These are phyloP conservation scores for Horisme vitalbata DNA, from an alignment of 2,888 invertebrate species.

Conservation along the genomic window DNA sequence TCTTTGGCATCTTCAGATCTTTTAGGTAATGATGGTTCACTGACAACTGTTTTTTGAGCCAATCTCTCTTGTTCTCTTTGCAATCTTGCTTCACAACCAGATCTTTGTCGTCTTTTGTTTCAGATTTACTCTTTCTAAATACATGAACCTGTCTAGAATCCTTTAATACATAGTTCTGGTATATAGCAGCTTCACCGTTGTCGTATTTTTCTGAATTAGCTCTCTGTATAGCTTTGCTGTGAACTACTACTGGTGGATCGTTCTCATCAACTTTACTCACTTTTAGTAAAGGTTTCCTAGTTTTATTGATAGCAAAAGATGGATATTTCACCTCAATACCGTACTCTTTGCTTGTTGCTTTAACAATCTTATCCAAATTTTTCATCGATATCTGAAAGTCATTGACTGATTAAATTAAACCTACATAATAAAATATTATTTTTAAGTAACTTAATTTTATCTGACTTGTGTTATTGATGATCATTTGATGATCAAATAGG, in stretches of 20 bases:
- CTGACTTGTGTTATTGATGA: no score
- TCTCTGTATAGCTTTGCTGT: slow-evolving; percentile 52
- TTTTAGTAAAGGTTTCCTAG: slow-evolving; percentile 30
- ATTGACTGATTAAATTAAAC: slow-evolving; percentile 1
- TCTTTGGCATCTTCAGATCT: slow-evolving; percentile 88
- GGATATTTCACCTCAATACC: slow-evolving; percentile 54
- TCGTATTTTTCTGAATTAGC: slow-evolving; percentile 62
- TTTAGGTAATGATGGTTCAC: slow-evolving; percentile 87
- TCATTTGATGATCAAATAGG: no score
- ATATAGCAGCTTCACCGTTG: slow-evolving; percentile 35
- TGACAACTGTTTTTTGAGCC: slow-evolving; percentile 75
- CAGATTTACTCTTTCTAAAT: slow-evolving; percentile 53
- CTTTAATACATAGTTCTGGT: slow-evolving; percentile 54
- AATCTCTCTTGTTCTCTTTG: slow-evolving; percentile 70
- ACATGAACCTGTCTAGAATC: slow-evolving; percentile 47
- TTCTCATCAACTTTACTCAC: slow-evolving; percentile 41
- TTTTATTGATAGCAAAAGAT: slow-evolving; percentile 44
- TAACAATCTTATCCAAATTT: slow-evolving; percentile 83
- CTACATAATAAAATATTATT: background rate
- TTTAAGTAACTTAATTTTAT: no score
- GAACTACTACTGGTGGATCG: slow-evolving; percentile 54
- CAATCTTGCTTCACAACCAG: slow-evolving; percentile 62
- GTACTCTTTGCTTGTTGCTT: slow-evolving; percentile 48
- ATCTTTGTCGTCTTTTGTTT: slow-evolving; percentile 62
- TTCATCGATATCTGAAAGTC: slow-evolving; percentile 83